Conservation (phyloP, 2,797 vertebrate genomes). For the Protosalanx chinensis region DNA sequence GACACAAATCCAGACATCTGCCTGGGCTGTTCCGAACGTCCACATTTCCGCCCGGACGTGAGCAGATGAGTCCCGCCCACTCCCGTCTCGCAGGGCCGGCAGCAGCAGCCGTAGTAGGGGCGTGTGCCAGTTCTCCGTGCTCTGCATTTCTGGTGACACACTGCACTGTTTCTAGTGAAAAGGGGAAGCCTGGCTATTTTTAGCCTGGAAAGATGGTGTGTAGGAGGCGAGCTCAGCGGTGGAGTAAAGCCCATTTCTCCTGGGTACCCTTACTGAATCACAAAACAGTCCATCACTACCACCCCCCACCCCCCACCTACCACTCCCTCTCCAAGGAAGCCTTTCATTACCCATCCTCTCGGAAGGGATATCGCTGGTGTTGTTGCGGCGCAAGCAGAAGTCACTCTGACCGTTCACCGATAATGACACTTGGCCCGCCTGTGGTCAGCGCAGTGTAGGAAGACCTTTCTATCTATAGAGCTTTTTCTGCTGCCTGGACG, state of each 20-base stretch:
- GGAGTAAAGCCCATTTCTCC: constrained; percentile 28
- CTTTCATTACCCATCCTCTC: constrained; percentile 18
- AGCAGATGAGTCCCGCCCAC: no score
- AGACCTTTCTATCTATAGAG: constrained; percentile 73
- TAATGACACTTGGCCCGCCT: constrained; percentile 49
- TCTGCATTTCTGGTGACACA: constrained; percentile 27
- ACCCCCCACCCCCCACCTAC: background rate
- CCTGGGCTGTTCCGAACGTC: no score
- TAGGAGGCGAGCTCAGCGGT: background rate
- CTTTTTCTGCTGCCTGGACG: constrained; percentile 39
- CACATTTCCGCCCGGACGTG: no score
- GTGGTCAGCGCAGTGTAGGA: constrained; percentile 45
- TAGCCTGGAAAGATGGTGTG: constrained; percentile 1
- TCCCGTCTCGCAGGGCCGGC: no score
- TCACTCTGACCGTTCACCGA: constrained; percentile 22
- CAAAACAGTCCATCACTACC: constrained; percentile 52
- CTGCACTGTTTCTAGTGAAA: constrained; percentile 34
- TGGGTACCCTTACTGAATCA: constrained; percentile 36
- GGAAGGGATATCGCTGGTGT: constrained; percentile 5
- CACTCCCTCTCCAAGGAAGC: constrained; percentile 13
- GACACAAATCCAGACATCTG: no score
- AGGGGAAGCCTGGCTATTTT: constrained; percentile 14
- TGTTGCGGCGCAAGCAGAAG: constrained; percentile 36
- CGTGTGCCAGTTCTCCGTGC: background rate
- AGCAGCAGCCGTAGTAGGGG: background rate